Base-by-base conservation (phyloP, 2,113 vertebrate genomes). In the Scomber scombrus region DNA sequence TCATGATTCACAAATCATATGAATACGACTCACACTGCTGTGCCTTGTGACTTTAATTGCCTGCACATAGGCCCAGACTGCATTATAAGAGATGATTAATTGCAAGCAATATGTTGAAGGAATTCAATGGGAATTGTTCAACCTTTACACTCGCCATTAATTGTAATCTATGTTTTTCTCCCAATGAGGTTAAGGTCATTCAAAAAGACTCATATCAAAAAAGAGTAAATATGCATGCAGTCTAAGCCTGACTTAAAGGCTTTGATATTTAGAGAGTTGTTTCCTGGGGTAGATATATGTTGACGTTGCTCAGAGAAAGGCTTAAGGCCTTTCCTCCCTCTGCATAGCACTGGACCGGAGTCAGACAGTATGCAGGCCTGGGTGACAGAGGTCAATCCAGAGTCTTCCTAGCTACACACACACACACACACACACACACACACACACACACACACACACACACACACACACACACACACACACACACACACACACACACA, bases 111-210 rank as follows among this genome's bases (percentile, higher is more conserved):
- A 76, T 60, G 58, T 60, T 72, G 55, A 60, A 76, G 68, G 56
- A 84, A 84, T 83, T 90, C 88, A 87, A 72, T 86, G 71, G 84
- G 84, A 88, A 90, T 82, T 91, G 88, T 91, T 90, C 5, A 51
- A 51, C 55, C 64, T 81, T 85, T 67, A 63, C 16, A 46, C 43
- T 78, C n/a, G 18, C 61, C 54, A 76, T 82, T 78, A 66, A 85
- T 78, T 82, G 21, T 60, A 46, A 71, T 81, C 47, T 71, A 16
- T 16, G 34, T 81, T 84, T 26, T 76, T 76, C 71, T 76, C 57
- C 14, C 51, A 58, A 13, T 51, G 14, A 71, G 43, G 66, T 78
- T 67, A 66, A 78, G 73, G 84, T 87, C 77, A 88, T 84, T 88
- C 45, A 56, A 82, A 87, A 77, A 57, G 64, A 49, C 54, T 75